Percentiles rank a stretch among this genome's conserved stretches.
phyloP scores from a whole-genome alignment of 2,888 invertebrate genomes.

The Capitulum mitella region DNA sequence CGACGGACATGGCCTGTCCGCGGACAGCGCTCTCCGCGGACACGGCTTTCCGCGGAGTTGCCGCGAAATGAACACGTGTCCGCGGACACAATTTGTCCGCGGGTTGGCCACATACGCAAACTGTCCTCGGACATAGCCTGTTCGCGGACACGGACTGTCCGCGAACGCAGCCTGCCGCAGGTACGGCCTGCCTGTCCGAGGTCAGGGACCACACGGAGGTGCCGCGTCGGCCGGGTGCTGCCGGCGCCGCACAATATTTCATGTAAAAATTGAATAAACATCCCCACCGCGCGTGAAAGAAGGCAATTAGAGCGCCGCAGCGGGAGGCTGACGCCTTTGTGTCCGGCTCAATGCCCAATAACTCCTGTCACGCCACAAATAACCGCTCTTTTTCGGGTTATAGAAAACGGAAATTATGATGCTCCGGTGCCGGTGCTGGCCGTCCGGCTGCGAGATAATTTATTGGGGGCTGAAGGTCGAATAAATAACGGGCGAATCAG shows the following conservation, averaged over 20 bases:
- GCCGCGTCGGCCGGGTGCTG: neutral
- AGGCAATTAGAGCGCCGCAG: neutral
- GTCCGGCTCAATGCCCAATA: conserved; percentile 15
- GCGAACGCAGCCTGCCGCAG: neutral
- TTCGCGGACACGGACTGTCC: too few relatives aligned
- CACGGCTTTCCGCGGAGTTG: too few relatives aligned
- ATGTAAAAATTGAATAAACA: conserved; percentile 23
- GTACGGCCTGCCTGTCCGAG: neutral
- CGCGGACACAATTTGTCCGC: too few relatives aligned
- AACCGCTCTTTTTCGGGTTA: conserved; percentile 10
- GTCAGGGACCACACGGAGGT: neutral
- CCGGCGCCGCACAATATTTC: neutral
- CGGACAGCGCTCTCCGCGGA: too few relatives aligned
- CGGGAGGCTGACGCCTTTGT: conserved; percentile 12
- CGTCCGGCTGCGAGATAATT: too few relatives aligned
- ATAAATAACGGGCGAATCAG: neutral
- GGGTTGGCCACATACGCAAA: too few relatives aligned
- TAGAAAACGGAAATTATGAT: conserved; percentile 21
- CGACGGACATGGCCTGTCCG: too few relatives aligned
- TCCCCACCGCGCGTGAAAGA: conserved; percentile 6
- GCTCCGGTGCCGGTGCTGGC: neutral
- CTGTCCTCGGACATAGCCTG: too few relatives aligned
- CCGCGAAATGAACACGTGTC: too few relatives aligned
- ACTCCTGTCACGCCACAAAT: conserved; percentile 20
- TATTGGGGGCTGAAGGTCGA: neutral